Conservation (phyloP, 2,113 vertebrate species). For the Phylloscopus whistleri region DNA sequence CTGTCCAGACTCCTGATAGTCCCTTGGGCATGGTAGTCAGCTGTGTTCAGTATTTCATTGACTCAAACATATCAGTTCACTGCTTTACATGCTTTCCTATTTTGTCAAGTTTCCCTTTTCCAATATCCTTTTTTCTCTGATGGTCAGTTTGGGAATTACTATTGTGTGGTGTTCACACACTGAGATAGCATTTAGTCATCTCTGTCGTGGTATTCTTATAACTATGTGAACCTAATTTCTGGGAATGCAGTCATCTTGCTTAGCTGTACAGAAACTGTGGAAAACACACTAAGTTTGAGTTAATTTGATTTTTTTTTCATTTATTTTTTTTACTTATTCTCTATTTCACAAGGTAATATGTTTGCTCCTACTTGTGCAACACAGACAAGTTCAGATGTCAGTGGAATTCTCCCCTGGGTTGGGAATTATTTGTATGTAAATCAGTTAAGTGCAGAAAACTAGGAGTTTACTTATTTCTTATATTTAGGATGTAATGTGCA, state of each 20-base stretch:
- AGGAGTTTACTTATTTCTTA: background rate
- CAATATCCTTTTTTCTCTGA: background rate
- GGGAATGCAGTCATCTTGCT: conserved; percentile 31
- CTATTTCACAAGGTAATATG: background rate
- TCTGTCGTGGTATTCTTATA: conserved; percentile 23
- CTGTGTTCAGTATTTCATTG: background rate
- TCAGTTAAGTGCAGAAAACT: background rate
- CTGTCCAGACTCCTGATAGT: background rate
- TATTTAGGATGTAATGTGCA: background rate
- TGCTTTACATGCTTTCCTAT: background rate
- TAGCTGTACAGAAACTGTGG: background rate
- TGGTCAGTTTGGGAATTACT: background rate
- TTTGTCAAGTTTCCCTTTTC: conserved; percentile 31
- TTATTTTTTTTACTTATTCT: background rate
- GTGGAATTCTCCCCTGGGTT: background rate
- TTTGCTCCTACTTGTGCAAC: background rate
- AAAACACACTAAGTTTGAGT: background rate
- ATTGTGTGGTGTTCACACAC: background rate
- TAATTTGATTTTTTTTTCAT: background rate
- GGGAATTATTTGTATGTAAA: background rate
- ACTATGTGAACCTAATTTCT: conserved; percentile 29
- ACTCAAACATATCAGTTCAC: background rate
- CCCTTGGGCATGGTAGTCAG: conserved; percentile 1
- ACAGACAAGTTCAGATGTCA: background rate
- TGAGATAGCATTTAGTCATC: conserved; percentile 40